Percentiles rank a stretch among this genome's conserved stretches.
Conservation (phyloP, 2,888 invertebrate genomes). For the Leucophora obtusa region DNA sequence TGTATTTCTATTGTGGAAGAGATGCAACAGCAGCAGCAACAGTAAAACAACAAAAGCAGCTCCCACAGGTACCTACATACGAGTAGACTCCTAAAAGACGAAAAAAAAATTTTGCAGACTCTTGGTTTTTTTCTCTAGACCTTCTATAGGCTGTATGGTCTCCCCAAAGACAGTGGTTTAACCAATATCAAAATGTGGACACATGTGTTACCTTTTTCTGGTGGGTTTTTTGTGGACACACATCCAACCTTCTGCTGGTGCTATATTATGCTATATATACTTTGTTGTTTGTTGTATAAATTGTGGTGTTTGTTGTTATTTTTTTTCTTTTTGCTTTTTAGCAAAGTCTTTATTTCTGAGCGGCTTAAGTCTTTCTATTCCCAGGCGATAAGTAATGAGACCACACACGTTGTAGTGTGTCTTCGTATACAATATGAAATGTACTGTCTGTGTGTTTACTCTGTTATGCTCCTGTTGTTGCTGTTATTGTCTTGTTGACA, state of each 20-base stretch:
- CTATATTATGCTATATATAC: background rate
- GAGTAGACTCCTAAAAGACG: background rate
- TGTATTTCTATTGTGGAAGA: constrained; percentile 2
- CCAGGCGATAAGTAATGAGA: constrained; percentile 67
- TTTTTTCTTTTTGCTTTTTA: constrained; percentile 38
- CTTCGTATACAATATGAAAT: constrained; percentile 44
- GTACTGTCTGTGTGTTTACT: constrained; percentile 5
- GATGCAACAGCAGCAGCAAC: background rate
- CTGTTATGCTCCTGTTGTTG: constrained; percentile 66
- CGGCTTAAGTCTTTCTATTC: constrained; percentile 64
- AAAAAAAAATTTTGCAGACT: constrained; percentile 22
- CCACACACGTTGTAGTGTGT: constrained; percentile 65
- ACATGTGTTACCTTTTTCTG: constrained; percentile 7
- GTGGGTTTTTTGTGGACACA: constrained; percentile 41
- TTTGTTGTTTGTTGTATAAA: background rate
- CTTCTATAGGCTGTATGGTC: constrained; percentile 1
- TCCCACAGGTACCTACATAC: constrained; percentile 52
- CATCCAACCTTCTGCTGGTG: constrained; percentile 14
- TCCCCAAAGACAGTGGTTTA: constrained; percentile 49
- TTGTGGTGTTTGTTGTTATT: constrained; percentile 48
- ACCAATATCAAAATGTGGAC: constrained; percentile 28
- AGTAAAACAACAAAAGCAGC: constrained; percentile 29
- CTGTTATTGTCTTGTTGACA: constrained; percentile 58
- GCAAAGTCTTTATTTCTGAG: constrained; percentile 62
- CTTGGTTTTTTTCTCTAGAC: constrained; percentile 5